phyloP scores from a whole-genome alignment of 2,888 invertebrate species.

The Adelphocoris suturalis region DNA sequence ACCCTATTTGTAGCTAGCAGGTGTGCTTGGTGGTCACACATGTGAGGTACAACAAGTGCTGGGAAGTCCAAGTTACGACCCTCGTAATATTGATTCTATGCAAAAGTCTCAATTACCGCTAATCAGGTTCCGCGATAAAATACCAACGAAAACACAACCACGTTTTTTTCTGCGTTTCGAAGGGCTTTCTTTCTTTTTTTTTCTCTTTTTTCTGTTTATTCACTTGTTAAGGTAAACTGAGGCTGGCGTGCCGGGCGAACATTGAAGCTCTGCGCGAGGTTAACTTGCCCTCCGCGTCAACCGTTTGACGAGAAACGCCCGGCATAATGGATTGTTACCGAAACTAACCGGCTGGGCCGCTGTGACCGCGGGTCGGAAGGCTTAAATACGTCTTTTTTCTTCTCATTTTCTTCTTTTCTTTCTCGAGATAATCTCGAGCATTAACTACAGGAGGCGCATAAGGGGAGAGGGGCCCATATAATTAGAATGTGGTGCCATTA shows the following conservation, averaged over 20 bases:
- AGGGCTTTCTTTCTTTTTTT: background rate
- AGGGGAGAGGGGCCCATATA: slow-evolving; percentile 4
- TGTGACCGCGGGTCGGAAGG: background rate
- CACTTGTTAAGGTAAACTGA: slow-evolving; percentile 39
- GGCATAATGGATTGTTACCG: slow-evolving; percentile 12
- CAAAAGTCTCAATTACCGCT: slow-evolving; percentile 23
- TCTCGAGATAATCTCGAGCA: background rate
- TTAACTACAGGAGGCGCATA: background rate
- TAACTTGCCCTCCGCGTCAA: background rate
- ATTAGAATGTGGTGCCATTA: slow-evolving; percentile 25
- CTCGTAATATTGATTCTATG: background rate
- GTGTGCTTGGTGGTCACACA: too few species aligned
- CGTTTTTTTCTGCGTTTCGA: background rate
- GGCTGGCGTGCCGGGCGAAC: background rate
- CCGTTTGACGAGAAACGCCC: slow-evolving; percentile 19
- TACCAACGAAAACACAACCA: slow-evolving; percentile 4
- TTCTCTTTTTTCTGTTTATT: background rate
- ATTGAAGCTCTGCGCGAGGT: background rate
- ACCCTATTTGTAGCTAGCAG: too few species aligned
- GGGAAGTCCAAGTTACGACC: background rate
- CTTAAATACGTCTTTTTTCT: background rate
- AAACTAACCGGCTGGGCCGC: background rate
- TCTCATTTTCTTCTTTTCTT: background rate
- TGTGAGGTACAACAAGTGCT: background rate
- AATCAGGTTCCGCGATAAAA: slow-evolving; percentile 15